Evolutionary conservation across 2,797 vertebrate genomes (phyloP), one percentile per base, ranked within the genome.

Genomic region (Yasuhikotakia modesta): DNA sequence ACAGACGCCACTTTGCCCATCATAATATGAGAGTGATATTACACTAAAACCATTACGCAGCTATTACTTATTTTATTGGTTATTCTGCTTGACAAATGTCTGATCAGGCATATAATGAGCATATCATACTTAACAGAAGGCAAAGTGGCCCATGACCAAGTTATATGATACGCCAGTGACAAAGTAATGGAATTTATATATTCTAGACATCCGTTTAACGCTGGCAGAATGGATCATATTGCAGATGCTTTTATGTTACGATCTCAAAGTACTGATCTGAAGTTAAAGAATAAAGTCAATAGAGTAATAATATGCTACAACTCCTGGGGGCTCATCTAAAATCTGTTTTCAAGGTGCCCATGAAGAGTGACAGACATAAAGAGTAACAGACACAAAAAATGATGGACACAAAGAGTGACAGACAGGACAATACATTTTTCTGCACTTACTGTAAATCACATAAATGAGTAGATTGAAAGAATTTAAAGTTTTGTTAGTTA

Each of bases 231-330:
- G 43, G 50, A 21, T 46, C 45, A 32, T 27, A 27, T 21, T 4
- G 45, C 39, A 30, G 13, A 35, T 16, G 53, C 17, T 39, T 63
- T 66, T 55, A 11, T 32, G 69, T 73, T 61, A 19, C n/a, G 35
- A 45, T 73, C 50, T 63, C 45, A 79, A 69, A 30, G 45, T 50
- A 79, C 19, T 67, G 39, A 73, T 30, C n/a, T 35, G 5, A 8
- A 71, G 13, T 21, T 19, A 66, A 73, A 67, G 12, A 43, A 67
- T 43, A 43, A 79, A 73, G 50, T 73, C 70, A 50, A 60, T 67
- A 73, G 11, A 17, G 19, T 27, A n/a, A 43, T 48, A 53, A 16
- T 7, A 39, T 57, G 22, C 43, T 65, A 32, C 19, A 17, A 65
- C 21, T 55, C 22, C n/a, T 52, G 17, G 27, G 19, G 35, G 27